Evolutionary conservation across 1,140 invertebrate species (phyloP), one percentile per base, ranked within the genome.

Genomic region (Ceratitis capitata): DNA sequence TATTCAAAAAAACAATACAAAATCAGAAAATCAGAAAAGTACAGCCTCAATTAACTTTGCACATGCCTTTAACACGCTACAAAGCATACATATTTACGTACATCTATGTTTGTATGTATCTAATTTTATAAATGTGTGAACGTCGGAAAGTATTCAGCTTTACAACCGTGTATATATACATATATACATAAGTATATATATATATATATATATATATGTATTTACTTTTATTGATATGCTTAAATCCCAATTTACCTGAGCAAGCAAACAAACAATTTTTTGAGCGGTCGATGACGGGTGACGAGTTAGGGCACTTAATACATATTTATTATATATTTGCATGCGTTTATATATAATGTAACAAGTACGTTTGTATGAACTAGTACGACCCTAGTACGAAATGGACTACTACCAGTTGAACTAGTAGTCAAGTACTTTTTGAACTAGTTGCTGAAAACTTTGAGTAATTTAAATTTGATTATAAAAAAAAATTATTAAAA

Each of bases 1-100:
- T 12, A 53, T 19, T 19, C 10, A 7, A 56, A 42, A 19, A 42
- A 26, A 45, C 32, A 7, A 23, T 26, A 16, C n/a, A 78, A 19
- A 35, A 69, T 29, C n/a, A 26, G 16, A 23, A 61, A 78, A 78
- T 78, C n/a, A 45, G 42, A 78, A 78, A 78, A 45, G 69, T 78
- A 78, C 69, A 78, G 39, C 69, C 69, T 78, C 69, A 78, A 78
- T 78, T 78, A 78, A 78, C 69, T 78, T 78, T 78, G 69, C 39
- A n/a, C n/a, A 78, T 78, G 69, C 69, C 69, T 78, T 78, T 78
- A 78, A 35, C 16, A 23, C n/a, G 45, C 14, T 45, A 78, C 19
- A 26, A 45, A 26, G 16, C 14, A 9, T 69, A n/a, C 32, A 69
- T 78, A 45, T 16, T 3, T 35, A 64, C 16, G 61, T 23, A 14